phyloP scores from a whole-genome alignment of 2,888 invertebrate species.

The Melolontha melolontha region DNA sequence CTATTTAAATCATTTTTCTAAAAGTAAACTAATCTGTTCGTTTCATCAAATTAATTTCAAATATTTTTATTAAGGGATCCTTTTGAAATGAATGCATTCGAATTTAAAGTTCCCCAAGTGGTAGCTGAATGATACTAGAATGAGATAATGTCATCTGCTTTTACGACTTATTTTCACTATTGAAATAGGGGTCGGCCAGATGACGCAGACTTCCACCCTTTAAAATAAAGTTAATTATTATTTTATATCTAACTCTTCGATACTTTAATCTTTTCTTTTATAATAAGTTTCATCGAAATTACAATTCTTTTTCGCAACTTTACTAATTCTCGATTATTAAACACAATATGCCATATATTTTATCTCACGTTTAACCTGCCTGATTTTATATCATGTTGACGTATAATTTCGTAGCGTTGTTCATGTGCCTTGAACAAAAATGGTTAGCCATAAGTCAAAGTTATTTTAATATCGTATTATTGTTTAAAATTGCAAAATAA shows the following conservation, averaged over 20 bases:
- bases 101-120: constrained; percentile 4
- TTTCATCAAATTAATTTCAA: constrained; percentile 1
- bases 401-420: too few relatives aligned
- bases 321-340: too few relatives aligned
- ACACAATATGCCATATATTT: too few relatives aligned
- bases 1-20: too few relatives aligned
- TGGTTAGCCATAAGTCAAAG: too few relatives aligned
- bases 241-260: constrained; percentile 19
- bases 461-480: too few relatives aligned
- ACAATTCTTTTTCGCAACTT: neutral
- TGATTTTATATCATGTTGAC: too few relatives aligned
- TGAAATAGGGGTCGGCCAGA: constrained; percentile 20
- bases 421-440: too few relatives aligned
- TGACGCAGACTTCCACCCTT: constrained; percentile 14
- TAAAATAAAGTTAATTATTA: constrained; percentile 24
- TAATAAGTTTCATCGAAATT: neutral
- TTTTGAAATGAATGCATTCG: constrained; percentile 7
- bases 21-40: too few relatives aligned
- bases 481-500: too few relatives aligned
- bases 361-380: too few relatives aligned
- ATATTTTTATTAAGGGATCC: constrained; percentile 5
- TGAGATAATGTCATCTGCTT: constrained; percentile 25
- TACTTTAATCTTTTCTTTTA: constrained; percentile 18
- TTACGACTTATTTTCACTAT: constrained; percentile 22
- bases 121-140: constrained; percentile 14